Conservation (phyloP, 1,140 invertebrate genomes). For the Procambarus clarkii region DNA sequence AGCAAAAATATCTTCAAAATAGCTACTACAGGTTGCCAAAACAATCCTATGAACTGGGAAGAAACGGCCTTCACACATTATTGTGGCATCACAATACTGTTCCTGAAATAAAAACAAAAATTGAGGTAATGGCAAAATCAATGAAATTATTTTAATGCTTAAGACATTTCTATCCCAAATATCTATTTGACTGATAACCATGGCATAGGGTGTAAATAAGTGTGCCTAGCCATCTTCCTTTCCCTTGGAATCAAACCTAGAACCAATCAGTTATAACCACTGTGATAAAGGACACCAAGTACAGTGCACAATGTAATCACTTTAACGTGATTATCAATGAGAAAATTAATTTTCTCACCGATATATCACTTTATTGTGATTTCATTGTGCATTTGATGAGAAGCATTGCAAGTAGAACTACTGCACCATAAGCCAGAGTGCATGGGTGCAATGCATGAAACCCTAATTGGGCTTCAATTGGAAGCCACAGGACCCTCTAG, state of each 20-base stretch:
- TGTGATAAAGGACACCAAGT: background rate
- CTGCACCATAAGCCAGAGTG: no score
- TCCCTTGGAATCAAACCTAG: background rate
- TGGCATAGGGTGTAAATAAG: background rate
- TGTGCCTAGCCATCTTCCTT: no score
- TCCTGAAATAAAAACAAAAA: background rate
- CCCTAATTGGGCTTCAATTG: no score
- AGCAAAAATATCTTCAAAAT: conserved; percentile 21
- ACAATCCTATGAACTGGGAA: conserved; percentile 3
- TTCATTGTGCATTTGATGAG: no score
- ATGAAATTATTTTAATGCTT: background rate
- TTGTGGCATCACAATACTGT: conserved; percentile 23
- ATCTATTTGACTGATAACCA: background rate
- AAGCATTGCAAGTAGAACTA: no score
- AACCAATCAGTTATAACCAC: background rate
- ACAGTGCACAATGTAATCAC: no score
- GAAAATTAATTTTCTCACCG: no score
- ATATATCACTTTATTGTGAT: no score
- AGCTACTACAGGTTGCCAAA: conserved; percentile 2
- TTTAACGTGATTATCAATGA: no score
- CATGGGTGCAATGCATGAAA: no score
- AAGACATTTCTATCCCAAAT: background rate
- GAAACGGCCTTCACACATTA: conserved; percentile 10
- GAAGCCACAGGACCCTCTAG: no score
- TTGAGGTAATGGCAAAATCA: background rate